These are phyloP conservation scores for Pristis pectinata DNA, from an alignment of 2,797 vertebrate genomes.

Conservation along the genomic window DNA sequence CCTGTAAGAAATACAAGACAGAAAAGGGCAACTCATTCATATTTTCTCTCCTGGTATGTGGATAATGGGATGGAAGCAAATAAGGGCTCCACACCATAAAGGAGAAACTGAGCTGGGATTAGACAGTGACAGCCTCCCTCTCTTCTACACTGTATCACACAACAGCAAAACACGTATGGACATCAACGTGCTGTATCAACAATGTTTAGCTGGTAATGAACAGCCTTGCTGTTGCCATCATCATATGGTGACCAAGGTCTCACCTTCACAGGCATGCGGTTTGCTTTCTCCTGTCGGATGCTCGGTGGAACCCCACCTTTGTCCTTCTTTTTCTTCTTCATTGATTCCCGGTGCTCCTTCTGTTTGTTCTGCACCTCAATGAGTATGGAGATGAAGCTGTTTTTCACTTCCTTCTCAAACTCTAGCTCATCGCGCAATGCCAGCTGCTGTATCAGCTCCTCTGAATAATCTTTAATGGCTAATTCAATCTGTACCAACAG, in stretches of 20 bases:
- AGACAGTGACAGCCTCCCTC: background rate
- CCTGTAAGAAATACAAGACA: background rate
- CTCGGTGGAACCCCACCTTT: constrained; percentile 78
- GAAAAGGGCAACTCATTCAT: background rate
- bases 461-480: constrained; percentile 74
- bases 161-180: background rate
- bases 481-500: constrained; percentile 73
- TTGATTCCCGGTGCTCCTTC: constrained; percentile 79
- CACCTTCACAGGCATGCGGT: constrained; percentile 81
- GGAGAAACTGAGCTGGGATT: background rate
- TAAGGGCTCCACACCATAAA: background rate
- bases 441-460: constrained; percentile 83
- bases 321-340: constrained; percentile 76
- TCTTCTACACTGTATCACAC: background rate
- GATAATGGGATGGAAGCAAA: background rate
- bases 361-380: constrained; percentile 91
- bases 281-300: constrained; percentile 63
- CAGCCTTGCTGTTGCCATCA: background rate
- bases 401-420: constrained; percentile 92
- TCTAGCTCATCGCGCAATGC: constrained; percentile 83
- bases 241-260: background rate
- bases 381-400: constrained; percentile 84
- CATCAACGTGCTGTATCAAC: background rate
- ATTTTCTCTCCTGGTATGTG: too few relatives aligned
- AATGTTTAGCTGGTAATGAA: background rate